Conservation (phyloP, 2,888 invertebrate species). For the Flabesymbios commensalis region DNA sequence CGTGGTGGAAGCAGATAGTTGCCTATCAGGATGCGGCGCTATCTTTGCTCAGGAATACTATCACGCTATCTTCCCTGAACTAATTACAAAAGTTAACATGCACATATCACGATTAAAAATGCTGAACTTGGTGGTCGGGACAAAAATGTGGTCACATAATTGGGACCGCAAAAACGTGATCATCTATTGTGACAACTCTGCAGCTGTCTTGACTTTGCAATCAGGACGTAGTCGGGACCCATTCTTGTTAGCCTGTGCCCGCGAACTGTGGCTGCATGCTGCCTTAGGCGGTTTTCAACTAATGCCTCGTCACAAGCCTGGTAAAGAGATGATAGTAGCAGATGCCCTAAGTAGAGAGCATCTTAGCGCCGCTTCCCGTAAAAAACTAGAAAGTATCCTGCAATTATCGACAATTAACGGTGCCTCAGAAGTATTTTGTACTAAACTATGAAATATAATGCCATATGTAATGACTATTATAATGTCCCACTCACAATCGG, state of each 20-base stretch:
- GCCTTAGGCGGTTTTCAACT: not conserved
- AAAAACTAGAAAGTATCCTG: not conserved
- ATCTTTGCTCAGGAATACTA: not conserved
- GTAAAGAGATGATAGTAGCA: not conserved
- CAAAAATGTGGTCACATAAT: not conserved
- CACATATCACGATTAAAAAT: not conserved
- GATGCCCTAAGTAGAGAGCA: not conserved
- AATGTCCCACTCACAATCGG: not conserved
- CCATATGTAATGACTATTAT: not conserved
- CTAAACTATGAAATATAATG: no score
- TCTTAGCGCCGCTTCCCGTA: not conserved
- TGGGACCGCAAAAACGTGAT: not conserved
- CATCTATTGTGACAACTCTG: not conserved
- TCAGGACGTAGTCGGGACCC: not conserved
- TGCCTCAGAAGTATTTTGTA: no score
- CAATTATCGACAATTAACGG: no score
- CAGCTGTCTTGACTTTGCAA: not conserved
- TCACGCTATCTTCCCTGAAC: not conserved
- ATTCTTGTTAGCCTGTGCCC: not conserved
- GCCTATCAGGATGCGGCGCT: not conserved
- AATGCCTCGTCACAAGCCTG: not conserved
- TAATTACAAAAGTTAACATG: not conserved
- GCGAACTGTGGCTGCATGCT: not conserved
- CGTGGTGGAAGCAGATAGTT: not conserved
- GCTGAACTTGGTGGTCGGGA: not conserved